Evolutionary conservation across 1,140 invertebrate genomes (phyloP), one percentile per base, ranked within the genome.

Genomic region (Stegodyphus dumicola): DNA sequence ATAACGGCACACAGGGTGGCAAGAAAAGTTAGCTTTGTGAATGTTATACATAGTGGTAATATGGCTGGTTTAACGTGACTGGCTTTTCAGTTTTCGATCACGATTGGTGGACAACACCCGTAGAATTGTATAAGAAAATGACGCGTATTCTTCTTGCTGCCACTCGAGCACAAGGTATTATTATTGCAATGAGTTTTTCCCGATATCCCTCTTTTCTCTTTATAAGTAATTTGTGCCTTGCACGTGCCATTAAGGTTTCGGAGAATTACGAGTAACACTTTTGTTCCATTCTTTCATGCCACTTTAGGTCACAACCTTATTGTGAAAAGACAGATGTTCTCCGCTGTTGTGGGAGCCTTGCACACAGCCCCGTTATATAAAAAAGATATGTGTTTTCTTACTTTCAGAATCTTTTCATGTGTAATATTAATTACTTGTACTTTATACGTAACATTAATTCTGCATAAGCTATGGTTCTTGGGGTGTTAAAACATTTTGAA

Each of bases 21-120:
- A 4, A 73, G 52, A 64, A 49, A 73, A 73, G 53, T 60, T 81
- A 73, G 69, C 49, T 73, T 13, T 33, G n/a, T 67, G 18, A 81
- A 81, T 64, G 65, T 79, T 81, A 81, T 73, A 73, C 78, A 73
- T 71, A 73, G 67, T 81, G 78, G 73, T 71, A 81, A 73, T 64
- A 10, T 33, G 33, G 69, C 52, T 81, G 53, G 60, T 81, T 81
- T 81, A 64, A 15, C 78, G 69, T 81, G 67, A 81, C 78, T 81
- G 53, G 33, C 52, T 73, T 81, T 73, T 73, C 51, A 69, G 49
- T 81, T 73, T 9, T 7, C 7, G 65, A n/a, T 67, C 11, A 67
- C 17, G n/a, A n/a, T 7, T 67, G 65, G 5, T 67, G n/a, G 65
- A n/a, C 7, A 67, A 67, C 65, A 67, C 65, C 65, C 65, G 11